phyloP scores from a whole-genome alignment of 2,888 invertebrate genomes.

The Drosophila affinis region DNA sequence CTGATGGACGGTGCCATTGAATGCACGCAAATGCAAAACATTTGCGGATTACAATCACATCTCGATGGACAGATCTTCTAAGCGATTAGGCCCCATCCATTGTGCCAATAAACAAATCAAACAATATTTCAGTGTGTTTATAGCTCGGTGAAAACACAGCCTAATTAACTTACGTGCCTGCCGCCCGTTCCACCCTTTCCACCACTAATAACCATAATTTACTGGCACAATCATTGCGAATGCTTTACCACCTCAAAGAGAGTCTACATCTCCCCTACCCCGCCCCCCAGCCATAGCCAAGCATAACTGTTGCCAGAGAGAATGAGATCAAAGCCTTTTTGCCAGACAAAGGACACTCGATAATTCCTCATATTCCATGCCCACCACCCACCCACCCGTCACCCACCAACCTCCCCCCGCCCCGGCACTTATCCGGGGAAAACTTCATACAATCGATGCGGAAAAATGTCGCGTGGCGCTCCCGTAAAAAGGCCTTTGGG shows the following conservation, averaged over 20 bases:
- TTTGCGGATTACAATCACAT: no score
- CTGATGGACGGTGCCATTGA: no score
- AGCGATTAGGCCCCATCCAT: no score
- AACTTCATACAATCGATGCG: slow-evolving; percentile 51
- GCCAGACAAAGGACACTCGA: slow-evolving; percentile 61
- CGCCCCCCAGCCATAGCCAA: background rate
- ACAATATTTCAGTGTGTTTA: no score
- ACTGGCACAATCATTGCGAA: slow-evolving; percentile 20
- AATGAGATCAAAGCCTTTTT: slow-evolving; percentile 62
- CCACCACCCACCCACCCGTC: background rate
- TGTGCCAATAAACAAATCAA: no score
- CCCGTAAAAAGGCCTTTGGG: slow-evolving; percentile 58
- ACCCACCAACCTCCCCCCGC: no score
- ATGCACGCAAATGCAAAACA: no score
- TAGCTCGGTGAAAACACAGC: background rate
- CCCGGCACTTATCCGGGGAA: background rate
- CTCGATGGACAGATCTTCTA: no score
- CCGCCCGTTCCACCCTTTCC: no score
- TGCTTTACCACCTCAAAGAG: slow-evolving; percentile 33
- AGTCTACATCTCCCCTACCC: slow-evolving; percentile 21
- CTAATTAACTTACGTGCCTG: background rate
- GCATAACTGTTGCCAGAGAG: background rate
- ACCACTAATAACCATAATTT: slow-evolving; percentile 3
- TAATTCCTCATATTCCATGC: slow-evolving; percentile 19
- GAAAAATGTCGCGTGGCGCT: slow-evolving; percentile 77